Percentiles rank a stretch among this genome's conserved stretches.
Evolutionary conservation across 2,888 invertebrate species (phyloP).

Genomic region (Tenthredo amoena): DNA sequence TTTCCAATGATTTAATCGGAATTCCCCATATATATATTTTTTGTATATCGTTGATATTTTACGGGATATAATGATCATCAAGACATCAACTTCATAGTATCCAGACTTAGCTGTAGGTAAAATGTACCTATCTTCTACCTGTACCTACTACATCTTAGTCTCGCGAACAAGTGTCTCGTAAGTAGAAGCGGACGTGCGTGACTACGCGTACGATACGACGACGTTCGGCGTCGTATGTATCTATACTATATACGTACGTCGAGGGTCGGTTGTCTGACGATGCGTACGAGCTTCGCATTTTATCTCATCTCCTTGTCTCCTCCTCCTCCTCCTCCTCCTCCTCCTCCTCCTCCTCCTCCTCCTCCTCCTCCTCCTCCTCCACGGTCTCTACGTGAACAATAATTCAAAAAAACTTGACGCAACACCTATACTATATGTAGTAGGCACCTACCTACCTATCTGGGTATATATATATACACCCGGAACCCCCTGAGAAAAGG

Average conservation of each 20-base stretch:
- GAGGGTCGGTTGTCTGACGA: conserved; percentile 36
- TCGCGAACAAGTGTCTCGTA: conserved; percentile 10
- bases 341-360: not conserved
- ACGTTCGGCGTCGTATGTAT: not conserved
- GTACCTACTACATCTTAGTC: not conserved
- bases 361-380: not conserved
- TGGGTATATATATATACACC: not conserved
- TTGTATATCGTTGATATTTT: too few relatives aligned
- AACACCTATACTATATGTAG: not conserved
- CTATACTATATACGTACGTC: not conserved
- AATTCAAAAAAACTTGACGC: conserved; percentile 43
- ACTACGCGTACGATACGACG: conserved; percentile 39
- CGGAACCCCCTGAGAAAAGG: not conserved
- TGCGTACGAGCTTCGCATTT: conserved; percentile 43
- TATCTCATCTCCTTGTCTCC: not conserved
- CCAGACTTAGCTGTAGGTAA: too few relatives aligned
- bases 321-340: not conserved
- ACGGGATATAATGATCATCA: too few relatives aligned
- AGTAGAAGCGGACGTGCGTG: conserved; percentile 51
- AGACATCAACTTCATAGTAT: too few relatives aligned
- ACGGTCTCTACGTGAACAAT: conserved; percentile 24
- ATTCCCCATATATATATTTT: too few relatives aligned
- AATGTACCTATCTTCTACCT: not conserved
- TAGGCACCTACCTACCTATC: not conserved
- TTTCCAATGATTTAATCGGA: too few relatives aligned